Evolutionary conservation across 2,888 invertebrate species (phyloP).

Genomic region (Hydrotaea diabolus): DNA sequence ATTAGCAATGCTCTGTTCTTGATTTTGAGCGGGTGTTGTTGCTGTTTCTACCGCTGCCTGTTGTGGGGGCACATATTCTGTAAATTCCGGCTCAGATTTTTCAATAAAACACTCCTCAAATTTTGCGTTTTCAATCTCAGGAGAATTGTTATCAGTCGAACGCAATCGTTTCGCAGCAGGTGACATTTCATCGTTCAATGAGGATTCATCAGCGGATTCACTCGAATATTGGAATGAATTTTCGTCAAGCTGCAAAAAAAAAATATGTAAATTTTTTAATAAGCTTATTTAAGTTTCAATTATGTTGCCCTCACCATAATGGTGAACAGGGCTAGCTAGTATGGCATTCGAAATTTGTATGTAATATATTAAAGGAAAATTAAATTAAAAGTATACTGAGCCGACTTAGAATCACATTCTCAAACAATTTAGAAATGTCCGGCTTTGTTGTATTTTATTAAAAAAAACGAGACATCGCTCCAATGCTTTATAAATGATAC

Average conservation of each 20-base stretch:
- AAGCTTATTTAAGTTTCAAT: too few species aligned
- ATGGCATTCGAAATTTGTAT: too few species aligned
- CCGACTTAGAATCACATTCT: too few species aligned
- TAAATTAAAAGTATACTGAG: too few species aligned
- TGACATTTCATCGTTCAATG: background rate
- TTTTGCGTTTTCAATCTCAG: background rate
- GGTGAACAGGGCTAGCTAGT: too few species aligned
- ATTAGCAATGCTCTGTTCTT: background rate
- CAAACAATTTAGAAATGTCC: too few species aligned
- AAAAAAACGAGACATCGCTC: too few species aligned
- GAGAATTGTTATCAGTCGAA: background rate
- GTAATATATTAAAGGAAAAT: too few species aligned
- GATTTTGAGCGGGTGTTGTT: background rate
- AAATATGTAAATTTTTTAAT: too few species aligned
- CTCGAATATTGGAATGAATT: background rate
- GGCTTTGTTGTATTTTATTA: too few species aligned
- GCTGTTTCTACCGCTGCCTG: background rate
- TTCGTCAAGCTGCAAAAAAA: background rate
- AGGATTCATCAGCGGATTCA: background rate
- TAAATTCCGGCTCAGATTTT: background rate
- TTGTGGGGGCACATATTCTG: background rate
- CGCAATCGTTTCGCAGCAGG: background rate
- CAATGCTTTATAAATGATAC: too few species aligned
- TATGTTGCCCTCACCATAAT: too few species aligned
- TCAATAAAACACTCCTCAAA: background rate